Evolutionary conservation across 2,888 invertebrate genomes (phyloP).

Genomic region (Lithophane ornitopus): DNA sequence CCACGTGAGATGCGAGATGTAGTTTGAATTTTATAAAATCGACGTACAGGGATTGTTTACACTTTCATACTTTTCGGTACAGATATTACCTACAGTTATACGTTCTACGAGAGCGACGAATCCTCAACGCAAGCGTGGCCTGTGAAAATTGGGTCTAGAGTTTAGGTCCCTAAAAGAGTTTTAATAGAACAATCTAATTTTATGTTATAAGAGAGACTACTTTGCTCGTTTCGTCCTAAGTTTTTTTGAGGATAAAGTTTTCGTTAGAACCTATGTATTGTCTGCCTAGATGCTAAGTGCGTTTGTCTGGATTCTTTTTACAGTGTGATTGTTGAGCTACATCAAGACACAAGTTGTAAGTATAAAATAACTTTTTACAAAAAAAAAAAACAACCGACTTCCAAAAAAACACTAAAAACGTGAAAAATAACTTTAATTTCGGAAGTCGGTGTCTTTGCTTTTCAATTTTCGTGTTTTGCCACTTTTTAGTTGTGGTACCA

Average conservation of each 20-base stretch:
- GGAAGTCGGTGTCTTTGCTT: no score
- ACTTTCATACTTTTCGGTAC: neutral
- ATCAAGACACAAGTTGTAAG: no score
- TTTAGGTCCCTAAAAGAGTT: constrained; percentile 32
- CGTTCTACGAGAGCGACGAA: neutral
- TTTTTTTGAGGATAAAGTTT: constrained; percentile 37
- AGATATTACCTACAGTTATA: neutral
- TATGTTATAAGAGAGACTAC: constrained; percentile 41
- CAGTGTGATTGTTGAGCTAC: neutral
- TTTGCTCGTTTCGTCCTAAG: constrained; percentile 12
- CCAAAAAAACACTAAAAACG: no score
- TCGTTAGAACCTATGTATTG: neutral
- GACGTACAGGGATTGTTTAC: neutral
- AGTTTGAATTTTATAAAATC: no score
- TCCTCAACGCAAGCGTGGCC: neutral
- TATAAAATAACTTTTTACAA: no score
- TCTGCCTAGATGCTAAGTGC: constrained; percentile 1
- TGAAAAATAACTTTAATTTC: no score
- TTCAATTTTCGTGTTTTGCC: no score
- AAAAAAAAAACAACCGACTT: no score
- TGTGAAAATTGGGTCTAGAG: constrained; percentile 23
- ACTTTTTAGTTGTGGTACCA: no score
- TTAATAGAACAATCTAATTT: constrained; percentile 49
- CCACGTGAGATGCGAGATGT: no score
- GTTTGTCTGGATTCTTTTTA: neutral